Evolutionary conservation across 2,797 vertebrate species (phyloP).

Genomic region (Cossypha heuglini): DNA sequence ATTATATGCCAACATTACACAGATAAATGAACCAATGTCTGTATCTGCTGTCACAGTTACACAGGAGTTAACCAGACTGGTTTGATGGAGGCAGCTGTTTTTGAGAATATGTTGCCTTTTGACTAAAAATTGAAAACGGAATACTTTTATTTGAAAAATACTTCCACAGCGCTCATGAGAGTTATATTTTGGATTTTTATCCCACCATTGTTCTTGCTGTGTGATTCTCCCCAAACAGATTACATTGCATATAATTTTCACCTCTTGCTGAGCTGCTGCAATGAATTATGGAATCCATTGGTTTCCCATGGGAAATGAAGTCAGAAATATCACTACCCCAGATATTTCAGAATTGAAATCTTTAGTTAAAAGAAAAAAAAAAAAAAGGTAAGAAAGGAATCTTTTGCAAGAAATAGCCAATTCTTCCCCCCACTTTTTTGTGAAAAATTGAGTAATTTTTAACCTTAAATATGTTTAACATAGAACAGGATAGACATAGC

Average conservation of each 20-base stretch:
- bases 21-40: not conserved
- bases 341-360: slow-evolving; percentile 16
- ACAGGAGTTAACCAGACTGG: not conserved
- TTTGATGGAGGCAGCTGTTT: not conserved
- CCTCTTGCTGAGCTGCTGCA: slow-evolving; percentile 53
- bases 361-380: not conserved
- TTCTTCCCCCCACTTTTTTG: rapidly evolving
- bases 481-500: not conserved
- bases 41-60: not conserved
- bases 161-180: not conserved
- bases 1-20: not conserved
- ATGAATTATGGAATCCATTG: slow-evolving; percentile 21
- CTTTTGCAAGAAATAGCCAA: not conserved
- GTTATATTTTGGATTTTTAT: slow-evolving; percentile 14
- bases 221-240: slow-evolving; percentile 19
- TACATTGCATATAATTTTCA: slow-evolving; percentile 20
- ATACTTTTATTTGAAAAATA: slow-evolving; percentile 6
- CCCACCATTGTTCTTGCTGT: slow-evolving; percentile 35
- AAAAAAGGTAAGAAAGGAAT: not conserved
- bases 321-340: not conserved
- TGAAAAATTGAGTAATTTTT: not conserved
- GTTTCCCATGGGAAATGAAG: not conserved
- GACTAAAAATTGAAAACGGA: not conserved
- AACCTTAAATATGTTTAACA: not conserved
- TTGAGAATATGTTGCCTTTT: not conserved